Conservation (phyloP, 2,113 vertebrate genomes). For the Syngnathus scovelli region DNA sequence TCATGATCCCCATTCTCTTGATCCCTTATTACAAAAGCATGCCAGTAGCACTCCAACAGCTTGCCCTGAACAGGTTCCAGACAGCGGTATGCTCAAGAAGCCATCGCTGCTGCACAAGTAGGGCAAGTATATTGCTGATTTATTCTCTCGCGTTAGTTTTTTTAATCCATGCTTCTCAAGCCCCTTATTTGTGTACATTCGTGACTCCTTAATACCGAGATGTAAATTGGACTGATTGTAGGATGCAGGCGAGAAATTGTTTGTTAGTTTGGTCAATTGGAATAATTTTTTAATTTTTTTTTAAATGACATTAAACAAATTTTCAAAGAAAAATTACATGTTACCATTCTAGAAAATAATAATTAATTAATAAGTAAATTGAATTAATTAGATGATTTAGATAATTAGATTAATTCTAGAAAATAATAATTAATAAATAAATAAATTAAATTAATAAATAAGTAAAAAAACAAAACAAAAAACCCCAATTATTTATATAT, state of each 20-base stretch:
- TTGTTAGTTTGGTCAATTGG: no score
- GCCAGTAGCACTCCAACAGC: slow-evolving; percentile 40
- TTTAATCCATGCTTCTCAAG: neutral
- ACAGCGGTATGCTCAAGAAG: slow-evolving; percentile 18
- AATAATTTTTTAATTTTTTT: no score
- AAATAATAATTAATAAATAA: neutral
- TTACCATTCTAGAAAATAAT: no score
- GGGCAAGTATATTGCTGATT: slow-evolving; percentile 39
- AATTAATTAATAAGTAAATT: no score
- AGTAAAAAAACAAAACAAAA: no score
- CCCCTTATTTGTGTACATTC: slow-evolving; percentile 16
- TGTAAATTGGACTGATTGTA: slow-evolving; percentile 21
- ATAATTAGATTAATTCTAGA: no score
- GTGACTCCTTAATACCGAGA: slow-evolving; percentile 31
- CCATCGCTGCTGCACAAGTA: slow-evolving; percentile 22
- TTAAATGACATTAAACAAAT: no score
- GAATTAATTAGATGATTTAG: no score
- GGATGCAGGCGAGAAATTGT: neutral
- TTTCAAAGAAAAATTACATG: no score
- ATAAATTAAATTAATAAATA: no score
- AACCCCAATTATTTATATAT: no score
- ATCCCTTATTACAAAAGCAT: slow-evolving; percentile 48
- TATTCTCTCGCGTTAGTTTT: slow-evolving; percentile 39
- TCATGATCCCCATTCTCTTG: slow-evolving; percentile 47
- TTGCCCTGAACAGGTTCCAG: slow-evolving; percentile 37